Conservation (phyloP, 2,797 vertebrate genomes). For the Micrastur ruficollis region DNA sequence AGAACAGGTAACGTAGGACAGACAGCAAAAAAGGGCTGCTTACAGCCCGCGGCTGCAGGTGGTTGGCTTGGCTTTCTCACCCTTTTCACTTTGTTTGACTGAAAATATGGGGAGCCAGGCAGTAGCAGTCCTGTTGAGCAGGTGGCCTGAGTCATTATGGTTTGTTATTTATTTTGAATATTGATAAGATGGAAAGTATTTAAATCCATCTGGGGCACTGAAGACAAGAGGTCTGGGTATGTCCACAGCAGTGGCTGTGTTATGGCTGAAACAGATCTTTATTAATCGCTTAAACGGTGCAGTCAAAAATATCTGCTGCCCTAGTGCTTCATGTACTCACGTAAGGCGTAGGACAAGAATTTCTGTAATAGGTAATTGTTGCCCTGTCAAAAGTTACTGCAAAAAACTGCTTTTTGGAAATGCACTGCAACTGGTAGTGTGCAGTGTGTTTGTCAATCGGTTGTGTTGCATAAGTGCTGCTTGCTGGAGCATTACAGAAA, state of each 20-base stretch:
- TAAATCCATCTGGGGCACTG: background rate
- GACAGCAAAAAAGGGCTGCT: background rate
- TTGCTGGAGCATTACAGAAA: background rate
- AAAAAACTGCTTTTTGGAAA: background rate
- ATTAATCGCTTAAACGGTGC: background rate
- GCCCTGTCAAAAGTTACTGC: background rate
- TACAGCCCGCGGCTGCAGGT: background rate
- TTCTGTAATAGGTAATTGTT: background rate
- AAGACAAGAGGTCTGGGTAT: background rate
- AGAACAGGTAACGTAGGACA: background rate
- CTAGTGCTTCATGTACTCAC: accelerated
- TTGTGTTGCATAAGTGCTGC: background rate
- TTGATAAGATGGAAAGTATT: background rate
- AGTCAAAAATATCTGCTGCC: background rate
- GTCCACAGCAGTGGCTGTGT: background rate
- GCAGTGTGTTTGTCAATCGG: background rate
- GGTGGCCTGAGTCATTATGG: background rate
- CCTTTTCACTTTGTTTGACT: background rate
- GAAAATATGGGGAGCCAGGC: background rate
- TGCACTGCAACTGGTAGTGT: accelerated
- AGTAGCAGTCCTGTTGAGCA: background rate
- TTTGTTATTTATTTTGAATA: background rate
- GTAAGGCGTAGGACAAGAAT: background rate
- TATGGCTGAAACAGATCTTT: background rate
- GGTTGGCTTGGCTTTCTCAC: background rate